Evolutionary conservation across 2,113 vertebrate genomes (phyloP).

Genomic region (Alces alces): DNA sequence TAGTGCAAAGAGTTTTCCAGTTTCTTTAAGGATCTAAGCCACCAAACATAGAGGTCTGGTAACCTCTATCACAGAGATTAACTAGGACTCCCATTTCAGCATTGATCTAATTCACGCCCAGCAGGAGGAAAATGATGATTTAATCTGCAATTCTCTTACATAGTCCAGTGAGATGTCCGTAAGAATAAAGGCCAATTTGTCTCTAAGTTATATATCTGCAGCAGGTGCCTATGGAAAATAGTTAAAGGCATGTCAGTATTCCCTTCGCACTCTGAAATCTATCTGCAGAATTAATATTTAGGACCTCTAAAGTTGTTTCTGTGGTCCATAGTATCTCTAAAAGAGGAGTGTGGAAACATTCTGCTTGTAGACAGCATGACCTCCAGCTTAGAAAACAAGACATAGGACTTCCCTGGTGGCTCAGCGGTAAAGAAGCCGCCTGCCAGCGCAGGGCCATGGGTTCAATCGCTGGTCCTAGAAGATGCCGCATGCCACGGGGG

Average conservation of each 20-base stretch:
- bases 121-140: conserved; percentile 20
- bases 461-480: background rate
- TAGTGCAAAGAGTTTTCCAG: background rate
- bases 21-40: background rate
- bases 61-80: conserved; percentile 13
- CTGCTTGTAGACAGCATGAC: background rate
- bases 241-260: background rate
- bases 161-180: background rate
- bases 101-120: conserved; percentile 13
- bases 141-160: conserved; percentile 41
- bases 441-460: background rate
- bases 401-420: background rate
- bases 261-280: conserved; percentile 9
- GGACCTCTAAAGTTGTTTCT: background rate
- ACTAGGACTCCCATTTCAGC: conserved; percentile 23
- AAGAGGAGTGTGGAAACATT: background rate
- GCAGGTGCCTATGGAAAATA: background rate
- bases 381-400: background rate
- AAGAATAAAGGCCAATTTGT: conserved; percentile 35
- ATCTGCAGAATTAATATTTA: background rate
- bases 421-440: background rate
- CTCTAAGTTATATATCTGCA: conserved; percentile 28
- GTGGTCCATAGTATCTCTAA: background rate
- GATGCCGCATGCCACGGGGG: background rate
- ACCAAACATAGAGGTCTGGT: background rate